A percentile compares a stretch with the other conserved stretches of the same genome.
phyloP scores from a whole-genome alignment of 2,113 vertebrate genomes.

The Gavialis gangeticus region DNA sequence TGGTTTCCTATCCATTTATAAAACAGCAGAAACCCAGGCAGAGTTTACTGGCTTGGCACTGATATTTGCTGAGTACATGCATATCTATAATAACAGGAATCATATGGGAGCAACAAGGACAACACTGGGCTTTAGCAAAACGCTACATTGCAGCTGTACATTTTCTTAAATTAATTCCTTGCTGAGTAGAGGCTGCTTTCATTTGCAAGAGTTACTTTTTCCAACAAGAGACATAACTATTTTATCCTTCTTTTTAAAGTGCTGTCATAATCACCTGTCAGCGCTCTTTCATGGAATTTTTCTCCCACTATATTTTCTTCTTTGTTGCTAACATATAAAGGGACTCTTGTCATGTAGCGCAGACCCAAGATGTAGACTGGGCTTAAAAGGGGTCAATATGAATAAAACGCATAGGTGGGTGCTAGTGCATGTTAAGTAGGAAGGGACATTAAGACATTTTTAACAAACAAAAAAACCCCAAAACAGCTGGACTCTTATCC shows the following conservation, averaged over 20 bases:
- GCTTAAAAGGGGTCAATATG: neutral
- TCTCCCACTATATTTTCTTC: slow-evolving; percentile 11
- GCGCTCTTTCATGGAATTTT: neutral
- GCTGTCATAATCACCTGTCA: neutral
- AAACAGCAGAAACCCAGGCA: neutral
- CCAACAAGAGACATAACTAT: neutral
- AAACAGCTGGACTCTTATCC: neutral
- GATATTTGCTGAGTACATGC: neutral
- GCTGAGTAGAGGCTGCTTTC: slow-evolving; percentile 20
- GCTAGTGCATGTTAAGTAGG: neutral
- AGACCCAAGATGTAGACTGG: neutral
- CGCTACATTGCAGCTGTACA: neutral
- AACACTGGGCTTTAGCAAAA: neutral
- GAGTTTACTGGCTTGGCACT: neutral
- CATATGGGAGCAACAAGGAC: neutral
- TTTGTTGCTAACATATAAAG: neutral
- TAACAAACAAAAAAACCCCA: neutral
- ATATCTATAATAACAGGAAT: neutral
- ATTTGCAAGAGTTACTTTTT: slow-evolving; percentile 26
- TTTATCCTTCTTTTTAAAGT: slow-evolving; percentile 33
- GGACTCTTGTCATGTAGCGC: slow-evolving; percentile 19
- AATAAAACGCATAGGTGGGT: neutral
- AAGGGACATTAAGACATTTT: neutral
- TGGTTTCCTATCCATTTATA: neutral
- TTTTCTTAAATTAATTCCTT: slow-evolving; percentile 7